Evolutionary conservation across 2,113 vertebrate genomes (phyloP).

Genomic region (Abramis brama): DNA sequence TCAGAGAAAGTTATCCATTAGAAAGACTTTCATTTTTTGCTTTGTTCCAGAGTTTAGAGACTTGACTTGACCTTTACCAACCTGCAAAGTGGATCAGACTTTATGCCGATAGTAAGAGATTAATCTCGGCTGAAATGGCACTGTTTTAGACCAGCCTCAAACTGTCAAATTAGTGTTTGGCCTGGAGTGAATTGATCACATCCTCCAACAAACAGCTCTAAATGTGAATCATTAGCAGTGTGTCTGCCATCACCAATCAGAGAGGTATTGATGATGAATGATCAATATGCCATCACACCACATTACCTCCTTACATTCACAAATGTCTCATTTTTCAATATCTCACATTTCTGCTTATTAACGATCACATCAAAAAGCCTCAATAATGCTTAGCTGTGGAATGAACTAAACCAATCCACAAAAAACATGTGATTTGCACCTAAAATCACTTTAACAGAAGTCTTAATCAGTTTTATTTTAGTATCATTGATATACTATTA

Average conservation of each 20-base stretch:
- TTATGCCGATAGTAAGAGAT: neutral
- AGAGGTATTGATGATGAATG: constrained; percentile 24
- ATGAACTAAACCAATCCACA: neutral
- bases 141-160: constrained; percentile 4
- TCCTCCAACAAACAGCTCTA: neutral
- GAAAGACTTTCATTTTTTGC: neutral
- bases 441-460: neutral
- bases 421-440: neutral
- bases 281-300: constrained; percentile 44
- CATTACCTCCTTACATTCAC: constrained; percentile 32
- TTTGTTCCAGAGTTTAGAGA: neutral
- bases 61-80: constrained; percentile 1
- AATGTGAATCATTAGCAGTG: constrained; percentile 23
- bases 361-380: constrained; percentile 40
- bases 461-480: neutral
- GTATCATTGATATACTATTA: no score
- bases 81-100: neutral
- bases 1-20: neutral
- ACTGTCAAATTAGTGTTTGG: neutral
- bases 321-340: constrained; percentile 37
- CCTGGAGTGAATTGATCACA: constrained; percentile 23
- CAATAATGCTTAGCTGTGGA: constrained; percentile 30
- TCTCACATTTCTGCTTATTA: constrained; percentile 34
- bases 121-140: neutral
- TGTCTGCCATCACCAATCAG: constrained; percentile 17